Evolutionary conservation across 2,113 vertebrate genomes (phyloP), one percentile per base, ranked within the genome.

Genomic region (Psettodes erumei): DNA sequence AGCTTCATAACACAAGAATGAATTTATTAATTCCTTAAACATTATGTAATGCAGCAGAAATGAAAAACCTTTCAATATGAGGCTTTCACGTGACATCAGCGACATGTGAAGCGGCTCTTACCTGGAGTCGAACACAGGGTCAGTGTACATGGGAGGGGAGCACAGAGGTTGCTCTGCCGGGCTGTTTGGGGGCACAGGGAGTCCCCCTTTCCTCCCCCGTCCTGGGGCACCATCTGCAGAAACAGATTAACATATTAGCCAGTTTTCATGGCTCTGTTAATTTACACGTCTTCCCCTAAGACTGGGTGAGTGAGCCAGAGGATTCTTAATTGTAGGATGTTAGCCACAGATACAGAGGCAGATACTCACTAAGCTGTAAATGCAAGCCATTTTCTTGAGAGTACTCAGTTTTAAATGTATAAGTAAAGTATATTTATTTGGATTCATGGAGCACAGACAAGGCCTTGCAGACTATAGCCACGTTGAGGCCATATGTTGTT

Each of bases 111-210:
- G 58, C 3, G 33, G 16, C 23, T 66, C 89, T 92, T 81, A 95
- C 94, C 94, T 91, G 30, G 91, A 85, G 86, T 92, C 80, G 64
- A 90, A 93, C 75, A 90, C 35, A 13, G 91, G 90, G 82, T 90
- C 79, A 1, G 78, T 88, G 86, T 93, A 90, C 70, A 82, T 73
- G 50, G 90, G 79, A 12, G 87, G 86, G 8, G 62, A 68, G 67
- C 86, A 77, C 54, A 71, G 33, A 43, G 73, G 73, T 72, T 54
- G 82, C 56, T 83, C 83, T 71, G 68, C 81, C 47, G 89, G 75
- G 37, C 61, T 83, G 32, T 83, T 87, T 0, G 84, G 76, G 23
- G 87, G 71, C 68, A 75, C 81, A 5, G 65, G 43, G 58, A 58
- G 35, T 1, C 59, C 87, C 61, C 81, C 86, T 65, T 89, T 92